These are phyloP conservation scores for Manis javanica DNA, from an alignment of 2,797 vertebrate species.

Conservation along the genomic window DNA sequence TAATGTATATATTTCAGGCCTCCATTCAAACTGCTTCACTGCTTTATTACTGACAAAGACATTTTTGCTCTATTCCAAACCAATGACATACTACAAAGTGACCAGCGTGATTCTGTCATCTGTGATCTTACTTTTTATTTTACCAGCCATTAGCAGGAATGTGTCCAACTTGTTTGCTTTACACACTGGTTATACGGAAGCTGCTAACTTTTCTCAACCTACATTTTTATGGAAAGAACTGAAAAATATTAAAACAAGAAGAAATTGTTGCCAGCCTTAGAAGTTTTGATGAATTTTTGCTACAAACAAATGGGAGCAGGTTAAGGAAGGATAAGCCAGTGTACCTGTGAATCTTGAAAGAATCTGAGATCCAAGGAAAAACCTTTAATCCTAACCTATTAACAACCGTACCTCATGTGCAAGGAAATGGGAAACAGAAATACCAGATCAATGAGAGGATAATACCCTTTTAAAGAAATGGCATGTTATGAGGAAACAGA, in stretches of 20 bases:
- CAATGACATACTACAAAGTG: neutral
- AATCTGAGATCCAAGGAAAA: slow-evolving; percentile 1
- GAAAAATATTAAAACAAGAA: slow-evolving; percentile 31
- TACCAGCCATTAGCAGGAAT: slow-evolving; percentile 21
- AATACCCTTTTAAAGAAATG: slow-evolving; percentile 34
- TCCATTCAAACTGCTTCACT: neutral
- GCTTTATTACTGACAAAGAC: neutral
- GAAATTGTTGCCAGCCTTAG: neutral
- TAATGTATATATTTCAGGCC: neutral
- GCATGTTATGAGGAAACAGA: neutral
- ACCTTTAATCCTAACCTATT: neutral
- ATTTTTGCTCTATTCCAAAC: neutral
- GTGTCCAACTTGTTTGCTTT: slow-evolving; percentile 4
- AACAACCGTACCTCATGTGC: neutral
- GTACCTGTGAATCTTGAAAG: neutral
- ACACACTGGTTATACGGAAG: neutral
- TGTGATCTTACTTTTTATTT: slow-evolving; percentile 18
- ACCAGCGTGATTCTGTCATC: neutral
- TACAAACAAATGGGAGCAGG: neutral
- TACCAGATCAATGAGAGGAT: neutral
- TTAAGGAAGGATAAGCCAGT: neutral
- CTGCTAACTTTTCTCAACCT: slow-evolving; percentile 33
- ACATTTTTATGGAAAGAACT: slow-evolving; percentile 11
- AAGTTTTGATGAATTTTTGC: neutral
- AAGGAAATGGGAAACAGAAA: slow-evolving; percentile 39